Percentiles rank a stretch among this genome's conserved stretches.
Evolutionary conservation across 1,140 invertebrate genomes (phyloP).

Genomic region (Drosophila ercepeae): DNA sequence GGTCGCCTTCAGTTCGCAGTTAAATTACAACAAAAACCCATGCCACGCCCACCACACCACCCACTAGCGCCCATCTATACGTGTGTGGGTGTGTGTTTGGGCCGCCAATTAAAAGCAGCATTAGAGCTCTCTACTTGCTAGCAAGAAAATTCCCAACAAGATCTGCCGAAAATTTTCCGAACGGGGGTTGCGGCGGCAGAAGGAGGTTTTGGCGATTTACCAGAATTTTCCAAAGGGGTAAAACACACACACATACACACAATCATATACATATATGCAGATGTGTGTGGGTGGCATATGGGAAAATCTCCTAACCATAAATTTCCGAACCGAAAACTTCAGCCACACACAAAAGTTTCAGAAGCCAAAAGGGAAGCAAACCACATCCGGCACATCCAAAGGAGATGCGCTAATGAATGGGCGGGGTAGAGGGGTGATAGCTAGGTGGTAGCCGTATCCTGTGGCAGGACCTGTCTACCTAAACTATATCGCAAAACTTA

Average conservation of each 20-base stretch:
- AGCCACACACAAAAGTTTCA: slow-evolving; percentile 42
- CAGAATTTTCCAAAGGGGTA: slow-evolving; percentile 4
- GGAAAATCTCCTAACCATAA: slow-evolving; percentile 74
- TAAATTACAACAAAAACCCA: slow-evolving; percentile 68
- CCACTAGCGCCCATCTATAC: slow-evolving; percentile 13
- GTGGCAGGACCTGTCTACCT: slow-evolving; percentile 19
- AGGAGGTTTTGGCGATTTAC: background rate
- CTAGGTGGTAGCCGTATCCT: slow-evolving; percentile 23
- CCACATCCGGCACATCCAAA: slow-evolving; percentile 34
- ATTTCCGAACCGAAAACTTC: slow-evolving; percentile 69
- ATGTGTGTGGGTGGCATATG: slow-evolving; percentile 49
- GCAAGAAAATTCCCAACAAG: slow-evolving; percentile 49
- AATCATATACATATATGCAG: background rate
- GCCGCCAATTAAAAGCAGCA: slow-evolving; percentile 77
- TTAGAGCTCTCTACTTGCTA: slow-evolving; percentile 39
- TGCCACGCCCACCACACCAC: slow-evolving; percentile 31
- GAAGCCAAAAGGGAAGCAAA: slow-evolving; percentile 13
- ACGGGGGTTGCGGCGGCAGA: background rate
- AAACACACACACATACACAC: background rate
- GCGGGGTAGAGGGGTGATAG: slow-evolving; percentile 6
- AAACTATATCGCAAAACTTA: slow-evolving; percentile 28
- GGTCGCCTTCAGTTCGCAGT: slow-evolving; percentile 68
- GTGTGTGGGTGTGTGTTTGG: slow-evolving; percentile 48
- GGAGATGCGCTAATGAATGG: slow-evolving; percentile 63
- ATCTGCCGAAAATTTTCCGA: slow-evolving; percentile 62